These are phyloP conservation scores for Brevipalpus yothersi DNA, from an alignment of 1,140 invertebrate genomes.

Conservation along the genomic window DNA sequence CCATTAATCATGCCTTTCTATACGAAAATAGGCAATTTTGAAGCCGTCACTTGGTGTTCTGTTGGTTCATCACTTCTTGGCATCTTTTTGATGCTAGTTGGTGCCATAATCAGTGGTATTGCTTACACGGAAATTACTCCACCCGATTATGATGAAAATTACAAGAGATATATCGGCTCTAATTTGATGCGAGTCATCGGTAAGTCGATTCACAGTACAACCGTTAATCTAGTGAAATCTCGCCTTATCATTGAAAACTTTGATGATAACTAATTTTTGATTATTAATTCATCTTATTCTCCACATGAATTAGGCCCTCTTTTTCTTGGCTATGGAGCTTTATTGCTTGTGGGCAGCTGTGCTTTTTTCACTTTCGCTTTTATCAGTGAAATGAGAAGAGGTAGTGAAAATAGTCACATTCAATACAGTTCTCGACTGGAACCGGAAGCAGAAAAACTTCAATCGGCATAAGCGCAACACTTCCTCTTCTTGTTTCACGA, in stretches of 20 bases:
- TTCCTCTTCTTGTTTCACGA: too few species aligned
- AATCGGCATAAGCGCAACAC: neutral
- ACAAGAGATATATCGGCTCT: constrained; percentile 14
- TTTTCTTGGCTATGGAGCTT: neutral
- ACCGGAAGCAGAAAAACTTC: neutral
- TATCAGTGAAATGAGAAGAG: neutral
- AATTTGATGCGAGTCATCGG: constrained; percentile 13
- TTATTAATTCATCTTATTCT: neutral
- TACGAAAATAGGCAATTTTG: constrained; percentile 3
- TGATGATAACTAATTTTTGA: too few species aligned
- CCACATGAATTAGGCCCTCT: neutral
- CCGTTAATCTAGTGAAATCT: neutral
- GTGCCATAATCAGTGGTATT: constrained; percentile 13
- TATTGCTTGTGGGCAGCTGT: neutral
- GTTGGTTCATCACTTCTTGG: constrained; percentile 2
- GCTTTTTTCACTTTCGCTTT: neutral
- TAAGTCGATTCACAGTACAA: neutral
- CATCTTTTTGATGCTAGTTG: constrained; percentile 11
- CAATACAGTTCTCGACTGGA: neutral
- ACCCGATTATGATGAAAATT: constrained; percentile 15
- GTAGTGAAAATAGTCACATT: neutral
- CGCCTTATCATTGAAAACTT: neutral
- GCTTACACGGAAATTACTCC: constrained; percentile 15
- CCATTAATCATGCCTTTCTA: neutral
- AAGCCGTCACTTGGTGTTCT: neutral